These are phyloP conservation scores for Aptenodytes patagonicus DNA, from an alignment of 2,113 vertebrate genomes.

Conservation along the genomic window DNA sequence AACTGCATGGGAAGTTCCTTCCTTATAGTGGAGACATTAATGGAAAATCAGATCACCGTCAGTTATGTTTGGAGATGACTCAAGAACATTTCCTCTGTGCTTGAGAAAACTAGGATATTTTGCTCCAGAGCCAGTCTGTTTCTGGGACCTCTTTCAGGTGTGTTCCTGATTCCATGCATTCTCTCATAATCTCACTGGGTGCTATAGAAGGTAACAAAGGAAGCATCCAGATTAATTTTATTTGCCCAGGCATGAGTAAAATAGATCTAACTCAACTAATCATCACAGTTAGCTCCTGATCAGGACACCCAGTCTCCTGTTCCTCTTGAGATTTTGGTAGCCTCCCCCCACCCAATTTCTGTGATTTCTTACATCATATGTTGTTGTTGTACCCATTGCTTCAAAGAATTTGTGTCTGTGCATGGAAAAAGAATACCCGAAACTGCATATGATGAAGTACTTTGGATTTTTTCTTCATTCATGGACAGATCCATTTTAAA, in stretches of 20 bases:
- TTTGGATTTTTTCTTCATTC: background rate
- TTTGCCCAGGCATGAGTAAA: background rate
- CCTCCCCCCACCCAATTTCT: background rate
- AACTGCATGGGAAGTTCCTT: background rate
- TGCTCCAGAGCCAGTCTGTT: background rate
- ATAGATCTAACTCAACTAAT: background rate
- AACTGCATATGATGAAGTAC: background rate
- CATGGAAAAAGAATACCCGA: background rate
- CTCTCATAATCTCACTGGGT: background rate
- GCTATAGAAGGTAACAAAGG: background rate
- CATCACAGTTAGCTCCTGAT: background rate
- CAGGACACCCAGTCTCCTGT: background rate
- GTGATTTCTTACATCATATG: background rate
- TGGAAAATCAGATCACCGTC: background rate
- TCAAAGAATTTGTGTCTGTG: background rate
- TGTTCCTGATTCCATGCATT: background rate
- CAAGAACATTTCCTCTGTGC: background rate
- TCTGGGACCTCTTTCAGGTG: background rate
- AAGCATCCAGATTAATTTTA: background rate
- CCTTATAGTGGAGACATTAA: background rate
- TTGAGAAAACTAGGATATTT: background rate
- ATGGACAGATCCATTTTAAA: accelerated
- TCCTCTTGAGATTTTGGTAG: background rate
- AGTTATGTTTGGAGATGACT: background rate
- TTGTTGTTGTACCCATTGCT: background rate